These are phyloP conservation scores for Chascanopsetta lugubris DNA, from an alignment of 2,113 vertebrate genomes.

Conservation along the genomic window DNA sequence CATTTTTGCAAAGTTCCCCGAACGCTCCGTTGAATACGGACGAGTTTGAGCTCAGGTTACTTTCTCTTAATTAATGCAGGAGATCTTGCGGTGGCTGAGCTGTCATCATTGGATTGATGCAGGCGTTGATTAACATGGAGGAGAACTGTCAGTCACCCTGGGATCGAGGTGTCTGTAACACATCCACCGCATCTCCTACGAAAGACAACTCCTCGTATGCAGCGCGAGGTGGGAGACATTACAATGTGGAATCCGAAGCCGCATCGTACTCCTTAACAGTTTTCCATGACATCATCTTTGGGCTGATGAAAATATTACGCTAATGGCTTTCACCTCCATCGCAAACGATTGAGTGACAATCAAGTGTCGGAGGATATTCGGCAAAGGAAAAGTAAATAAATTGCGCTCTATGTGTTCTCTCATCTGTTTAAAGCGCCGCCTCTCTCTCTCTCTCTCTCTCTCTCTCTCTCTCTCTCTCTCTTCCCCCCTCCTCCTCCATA, in stretches of 20 bases:
- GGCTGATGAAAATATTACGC: constrained; percentile 17
- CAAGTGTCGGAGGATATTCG: background rate
- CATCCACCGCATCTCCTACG: background rate
- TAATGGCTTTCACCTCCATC: background rate
- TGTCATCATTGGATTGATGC: constrained; percentile 12
- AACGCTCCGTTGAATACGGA: no score
- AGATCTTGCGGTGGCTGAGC: no score
- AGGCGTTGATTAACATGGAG: constrained; percentile 36
- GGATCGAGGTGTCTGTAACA: constrained; percentile 41
- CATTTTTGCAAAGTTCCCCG: no score
- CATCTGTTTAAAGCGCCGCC: background rate
- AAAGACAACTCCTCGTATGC: background rate
- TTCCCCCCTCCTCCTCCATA: constrained; percentile 11
- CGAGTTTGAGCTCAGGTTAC: no score
- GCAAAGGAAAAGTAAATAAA: constrained; percentile 3
- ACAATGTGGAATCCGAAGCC: background rate
- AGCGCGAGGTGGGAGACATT: background rate
- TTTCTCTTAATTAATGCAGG: no score
- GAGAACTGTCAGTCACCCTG: constrained; percentile 25
- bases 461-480: background rate
- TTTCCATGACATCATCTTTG: background rate
- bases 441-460: background rate
- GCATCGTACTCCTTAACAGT: background rate
- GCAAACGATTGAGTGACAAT: background rate
- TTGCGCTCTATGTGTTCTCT: background rate